Evolutionary conservation across 1,140 invertebrate genomes (phyloP).

Genomic region (Holotrichia oblita): DNA sequence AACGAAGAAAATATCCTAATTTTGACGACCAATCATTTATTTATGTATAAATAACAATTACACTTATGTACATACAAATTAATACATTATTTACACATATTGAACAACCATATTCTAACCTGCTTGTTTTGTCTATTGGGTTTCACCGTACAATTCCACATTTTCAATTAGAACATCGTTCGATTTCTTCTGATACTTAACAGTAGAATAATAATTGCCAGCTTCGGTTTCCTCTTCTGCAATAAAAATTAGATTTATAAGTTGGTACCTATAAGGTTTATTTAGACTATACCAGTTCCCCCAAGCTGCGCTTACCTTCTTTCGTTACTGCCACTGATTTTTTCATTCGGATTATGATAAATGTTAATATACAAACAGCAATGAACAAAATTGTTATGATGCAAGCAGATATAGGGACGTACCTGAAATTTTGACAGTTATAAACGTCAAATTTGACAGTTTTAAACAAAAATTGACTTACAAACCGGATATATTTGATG

Average conservation of each 20-base stretch:
- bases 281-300: no score
- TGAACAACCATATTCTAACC: no score
- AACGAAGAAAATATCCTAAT: no score
- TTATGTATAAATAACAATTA: no score
- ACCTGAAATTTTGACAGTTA: neutral
- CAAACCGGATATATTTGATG: neutral
- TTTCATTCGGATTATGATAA: neutral
- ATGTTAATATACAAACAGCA: neutral
- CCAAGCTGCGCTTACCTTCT: no score
- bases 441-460: neutral
- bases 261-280: no score
- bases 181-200: neutral
- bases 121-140: no score
- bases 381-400: neutral
- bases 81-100: no score
- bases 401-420: neutral
- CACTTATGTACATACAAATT: no score
- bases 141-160: neutral
- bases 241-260: neutral
- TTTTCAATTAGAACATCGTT: conserved; percentile 5
- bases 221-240: neutral
- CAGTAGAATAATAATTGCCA: neutral
- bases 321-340: no score
- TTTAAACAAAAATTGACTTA: neutral
- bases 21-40: no score